Conservation (phyloP, 2,113 vertebrate species). For the Anguilla japonica region DNA sequence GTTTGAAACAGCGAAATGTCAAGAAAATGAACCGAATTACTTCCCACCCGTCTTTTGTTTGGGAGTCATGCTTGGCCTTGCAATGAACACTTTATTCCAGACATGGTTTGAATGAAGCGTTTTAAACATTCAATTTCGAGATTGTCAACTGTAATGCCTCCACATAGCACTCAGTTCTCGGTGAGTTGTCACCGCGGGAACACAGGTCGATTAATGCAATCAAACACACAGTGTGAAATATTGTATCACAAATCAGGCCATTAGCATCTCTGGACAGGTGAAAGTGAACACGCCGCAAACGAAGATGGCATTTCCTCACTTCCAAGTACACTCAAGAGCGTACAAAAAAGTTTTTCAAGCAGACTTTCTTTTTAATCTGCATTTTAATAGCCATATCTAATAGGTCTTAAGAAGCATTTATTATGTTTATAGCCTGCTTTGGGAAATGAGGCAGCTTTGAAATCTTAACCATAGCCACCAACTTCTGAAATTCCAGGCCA, state of each 20-base stretch:
- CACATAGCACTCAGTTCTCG: not conserved
- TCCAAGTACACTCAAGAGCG: not conserved
- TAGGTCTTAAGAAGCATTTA: too few relatives aligned
- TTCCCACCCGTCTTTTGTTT: conserved; percentile 31
- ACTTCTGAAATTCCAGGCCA: too few relatives aligned
- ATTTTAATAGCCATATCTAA: not conserved
- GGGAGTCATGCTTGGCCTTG: conserved; percentile 44
- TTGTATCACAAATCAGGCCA: conserved; percentile 5
- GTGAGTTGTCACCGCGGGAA: not conserved
- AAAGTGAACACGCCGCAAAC: not conserved
- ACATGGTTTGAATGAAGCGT: conserved; percentile 25
- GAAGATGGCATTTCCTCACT: not conserved
- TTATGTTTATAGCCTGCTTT: too few relatives aligned
- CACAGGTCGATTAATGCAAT: conserved; percentile 3
- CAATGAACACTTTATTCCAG: conserved; percentile 25
- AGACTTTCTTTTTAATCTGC: not conserved
- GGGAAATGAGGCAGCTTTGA: too few relatives aligned
- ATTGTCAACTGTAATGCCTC: conserved; percentile 18
- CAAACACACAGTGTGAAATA: not conserved
- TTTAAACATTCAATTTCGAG: conserved; percentile 16
- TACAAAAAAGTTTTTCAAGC: too few relatives aligned
- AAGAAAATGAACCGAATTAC: conserved; percentile 30
- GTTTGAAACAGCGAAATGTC: conserved; percentile 31
- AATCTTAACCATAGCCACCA: too few relatives aligned
- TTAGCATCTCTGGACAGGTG: not conserved